Evolutionary conservation across 2,113 vertebrate species (phyloP), one percentile per base, ranked within the genome.

Genomic region (Oostethus manadensis): DNA sequence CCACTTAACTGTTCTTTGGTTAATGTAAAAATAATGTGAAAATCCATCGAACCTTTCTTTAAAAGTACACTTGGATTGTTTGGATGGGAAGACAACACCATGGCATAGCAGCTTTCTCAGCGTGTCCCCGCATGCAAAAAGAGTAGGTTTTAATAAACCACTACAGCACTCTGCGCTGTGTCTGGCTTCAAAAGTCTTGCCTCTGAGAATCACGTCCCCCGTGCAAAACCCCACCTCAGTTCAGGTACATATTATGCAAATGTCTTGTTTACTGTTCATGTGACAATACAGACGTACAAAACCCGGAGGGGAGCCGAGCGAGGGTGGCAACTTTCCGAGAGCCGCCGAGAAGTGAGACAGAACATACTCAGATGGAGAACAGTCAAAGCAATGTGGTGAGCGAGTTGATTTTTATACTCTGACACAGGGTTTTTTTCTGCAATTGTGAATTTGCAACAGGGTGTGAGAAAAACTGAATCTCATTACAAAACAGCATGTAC

Each of bases 171-270:
- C 62, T 61, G 64, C 11, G 55, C 56, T 11, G 64, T 26, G 64
- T 47, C 70, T 56, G 54, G 66, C 62, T 56, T 84, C 66, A 71
- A 62, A 80, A 78, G 74, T 70, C 78, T 51, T 70, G 70, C 81
- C 76, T 78, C 73, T 50, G 83, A 83, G 79, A 76, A 76, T 76
- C 60, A 29, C 56, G 57, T 75, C 71, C 9, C 80, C 71, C 60
- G 59, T 66, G 70, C 66, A 66, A 73, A 71, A 80, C 76, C 75
- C 73, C 60, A 33, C 78, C 72, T 70, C 76, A 55, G 82, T 88
- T 76, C 80, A 81, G 74, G 71, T 66, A 69, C 83, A 70, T 67
- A 84, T 79, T 82, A 86, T 85, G 78, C 76, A 84, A 88, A 86
- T 83, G 64, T 47, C 54, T 77, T 81, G 83, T 86, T 87, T 84